Percentiles rank a stretch among this genome's conserved stretches.
Conservation (phyloP, 2,113 vertebrate genomes). For the Upupa epops region DNA sequence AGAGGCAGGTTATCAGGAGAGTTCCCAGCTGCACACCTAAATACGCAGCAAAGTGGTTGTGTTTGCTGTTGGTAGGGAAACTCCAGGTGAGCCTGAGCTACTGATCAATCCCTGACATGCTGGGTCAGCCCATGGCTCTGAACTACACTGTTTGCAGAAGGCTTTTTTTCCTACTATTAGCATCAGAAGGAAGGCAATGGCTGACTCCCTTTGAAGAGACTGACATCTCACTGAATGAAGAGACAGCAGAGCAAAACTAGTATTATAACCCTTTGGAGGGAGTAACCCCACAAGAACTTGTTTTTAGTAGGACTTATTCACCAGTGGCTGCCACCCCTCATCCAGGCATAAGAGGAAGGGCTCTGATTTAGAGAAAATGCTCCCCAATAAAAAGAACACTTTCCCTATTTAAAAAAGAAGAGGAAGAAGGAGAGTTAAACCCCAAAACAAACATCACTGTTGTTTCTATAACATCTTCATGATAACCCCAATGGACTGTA, state of each 20-base stretch:
- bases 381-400: background rate
- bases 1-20: background rate
- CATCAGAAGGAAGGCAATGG: background rate
- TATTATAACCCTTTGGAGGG: background rate
- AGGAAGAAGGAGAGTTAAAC: background rate
- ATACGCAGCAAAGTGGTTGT: background rate
- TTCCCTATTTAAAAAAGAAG: background rate
- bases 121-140: conserved; percentile 8
- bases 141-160: conserved; percentile 48
- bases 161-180: conserved; percentile 23
- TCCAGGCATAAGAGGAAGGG: background rate
- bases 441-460: background rate
- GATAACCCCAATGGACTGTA: background rate
- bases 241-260: background rate
- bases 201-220: background rate
- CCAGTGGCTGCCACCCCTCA: background rate
- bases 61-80: background rate
- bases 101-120: conserved; percentile 27
- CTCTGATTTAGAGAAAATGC: background rate
- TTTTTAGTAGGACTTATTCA: background rate
- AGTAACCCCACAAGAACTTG: background rate
- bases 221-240: background rate
- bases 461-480: background rate
- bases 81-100: background rate
- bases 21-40: background rate